Evolutionary conservation across 2,888 invertebrate species (phyloP), one percentile per base, ranked within the genome.

Genomic region (Tiliacea aurago): DNA sequence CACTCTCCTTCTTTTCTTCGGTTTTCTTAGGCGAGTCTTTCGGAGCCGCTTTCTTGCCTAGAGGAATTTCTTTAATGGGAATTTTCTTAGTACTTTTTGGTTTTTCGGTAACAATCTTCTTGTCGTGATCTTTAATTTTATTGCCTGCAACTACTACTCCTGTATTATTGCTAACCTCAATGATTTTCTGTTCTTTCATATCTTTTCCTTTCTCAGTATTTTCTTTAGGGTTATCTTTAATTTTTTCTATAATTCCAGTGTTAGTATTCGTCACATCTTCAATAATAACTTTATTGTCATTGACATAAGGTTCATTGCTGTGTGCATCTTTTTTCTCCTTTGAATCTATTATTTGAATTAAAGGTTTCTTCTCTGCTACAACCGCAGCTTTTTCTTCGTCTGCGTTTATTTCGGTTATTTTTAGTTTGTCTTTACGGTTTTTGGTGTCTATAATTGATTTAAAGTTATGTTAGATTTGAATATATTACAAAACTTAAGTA

Each of bases 281-380:
- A 33, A 84, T 78, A n/a, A 77, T 61, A 15, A 43, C 45, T 76
- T 82, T 84, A 41, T 68, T 80, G 2, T 65, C 63, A 72, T 76
- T 73, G 4, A 28, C 55, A 74, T 84, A 78, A 9, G 78, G 2
- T 62, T 84, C 80, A 53, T 55, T 77, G 77, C 88, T 80, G 18
- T 84, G 76, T 28, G 72, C 78, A 71, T 83, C 53, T 72, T 84
- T 84, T 72, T 86, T 87, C 45, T 90, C 84, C 6, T 78, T 69
- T 41, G 87, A 80, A 55, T 93, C 93, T 56, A 95, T 90, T 5
- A 95, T 90, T 90, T 96, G 93, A 80, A 94, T 90, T 3, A 95
- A 78, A 0, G 94, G 90, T 85, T 94, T 95, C 67, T 86, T 91
- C 84, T 91, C 90, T 28, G 87, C 93, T 37, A 83, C 81, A n/a